Evolutionary conservation across 2,113 vertebrate species (phyloP), one percentile per base, ranked within the genome.

Genomic region (Canis aureus): DNA sequence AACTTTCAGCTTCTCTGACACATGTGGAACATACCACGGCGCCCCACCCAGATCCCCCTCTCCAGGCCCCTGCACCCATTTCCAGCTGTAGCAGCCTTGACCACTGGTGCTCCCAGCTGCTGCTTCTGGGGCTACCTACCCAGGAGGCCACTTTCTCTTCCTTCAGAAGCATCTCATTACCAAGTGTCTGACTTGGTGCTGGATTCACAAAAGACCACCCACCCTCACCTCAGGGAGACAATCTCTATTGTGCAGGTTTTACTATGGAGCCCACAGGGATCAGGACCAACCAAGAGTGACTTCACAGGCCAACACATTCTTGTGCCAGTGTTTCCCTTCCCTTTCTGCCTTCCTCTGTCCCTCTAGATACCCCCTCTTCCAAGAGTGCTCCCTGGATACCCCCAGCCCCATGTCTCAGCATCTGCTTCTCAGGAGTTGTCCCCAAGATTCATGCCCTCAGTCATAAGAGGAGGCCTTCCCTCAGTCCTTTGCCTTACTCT

Each of bases 201-300:
- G 27, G 20, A 60, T 35, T 64, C 53, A 64, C 53, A 53, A 29
- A 81, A 5, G 35, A 53, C 49, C 12, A 1, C 10, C 13, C 25
- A 51, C 43, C 5, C 35, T 62, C 2, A 1, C 27, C 66, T 69
- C 51, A 20, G 64, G 51, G n/a, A 89, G 19, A 86, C 64, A 86
- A 25, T 38, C 15, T 29, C 6, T 62, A 25, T 15, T 2, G 23
- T 12, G 22, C 23, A 5, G 0, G 78, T 76, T 81, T 11, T 29
- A 35, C 53, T 55, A 3, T 13, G 0, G 1, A 71, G 12, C 35
- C 51, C 49, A 29, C 55, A 43, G 4, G 53, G 15, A 8, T 20
- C 25, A 64, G 19, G 19, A 27, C 27, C 1, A 4, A 27, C 27
- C 1, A 4, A 71, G 25, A 4, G 38, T 89, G 95, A 57, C 23